phyloP scores from a whole-genome alignment of 92 coral and sea anemone species.

The Anthopleura xanthogrammica region DNA sequence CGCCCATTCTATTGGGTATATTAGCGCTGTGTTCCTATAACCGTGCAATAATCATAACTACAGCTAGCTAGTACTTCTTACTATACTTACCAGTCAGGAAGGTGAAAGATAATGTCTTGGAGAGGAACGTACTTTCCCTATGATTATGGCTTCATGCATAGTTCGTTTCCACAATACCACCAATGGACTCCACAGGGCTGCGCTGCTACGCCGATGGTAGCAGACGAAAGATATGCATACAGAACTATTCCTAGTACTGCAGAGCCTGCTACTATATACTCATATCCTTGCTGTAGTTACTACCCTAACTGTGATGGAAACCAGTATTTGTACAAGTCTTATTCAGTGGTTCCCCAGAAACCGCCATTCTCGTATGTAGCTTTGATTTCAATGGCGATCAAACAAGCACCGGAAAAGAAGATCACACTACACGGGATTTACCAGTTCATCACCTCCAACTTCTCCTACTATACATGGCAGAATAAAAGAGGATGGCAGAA shows the following conservation, averaged over 20 bases:
- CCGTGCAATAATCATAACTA: not conserved
- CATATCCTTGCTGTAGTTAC: conserved; percentile 33
- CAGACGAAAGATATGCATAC: not conserved
- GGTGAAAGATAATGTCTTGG: conserved; percentile 17
- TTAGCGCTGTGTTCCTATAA: not conserved
- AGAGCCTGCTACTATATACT: not conserved
- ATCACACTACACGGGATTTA: conserved; percentile 94
- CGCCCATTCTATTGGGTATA: conserved; percentile 14
- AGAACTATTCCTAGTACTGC: not conserved
- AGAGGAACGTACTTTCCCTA: not conserved
- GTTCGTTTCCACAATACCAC: not conserved
- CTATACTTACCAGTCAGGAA: not conserved
- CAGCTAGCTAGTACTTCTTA: not conserved
- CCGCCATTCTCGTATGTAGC: conserved; percentile 99
- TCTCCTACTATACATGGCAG: conserved; percentile 89
- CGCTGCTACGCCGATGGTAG: not conserved
- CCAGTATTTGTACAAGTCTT: conserved; percentile 34
- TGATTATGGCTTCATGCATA: not conserved
- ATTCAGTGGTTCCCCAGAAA: conserved; percentile 76
- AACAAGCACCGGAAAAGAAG: conserved; percentile 83
- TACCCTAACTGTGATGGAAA: conserved; percentile 38
- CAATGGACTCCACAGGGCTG: not conserved
- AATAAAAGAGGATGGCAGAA: conserved; percentile 99
- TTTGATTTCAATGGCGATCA: conserved; percentile 97
- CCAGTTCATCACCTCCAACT: conserved; percentile 92